Evolutionary conservation across 35 echinoderm and acorn worm species (phyloP).

Genomic region (Apostichopus parvimensis): DNA sequence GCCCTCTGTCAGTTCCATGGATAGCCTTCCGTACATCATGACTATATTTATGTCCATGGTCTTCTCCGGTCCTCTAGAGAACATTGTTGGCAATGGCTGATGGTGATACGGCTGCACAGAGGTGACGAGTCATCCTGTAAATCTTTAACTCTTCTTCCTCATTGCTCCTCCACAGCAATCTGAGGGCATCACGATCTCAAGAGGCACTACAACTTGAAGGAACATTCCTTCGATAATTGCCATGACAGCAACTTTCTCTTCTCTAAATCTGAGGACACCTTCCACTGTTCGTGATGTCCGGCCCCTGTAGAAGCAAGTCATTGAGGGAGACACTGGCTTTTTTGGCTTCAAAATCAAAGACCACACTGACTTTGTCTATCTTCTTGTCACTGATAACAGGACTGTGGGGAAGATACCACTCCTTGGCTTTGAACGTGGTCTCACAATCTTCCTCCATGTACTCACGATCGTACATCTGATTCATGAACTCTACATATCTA

Average conservation of each 20-base stretch:
- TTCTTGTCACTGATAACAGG: neutral
- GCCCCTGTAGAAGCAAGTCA: conserved; percentile 54
- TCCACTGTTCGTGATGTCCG: conserved; percentile 38
- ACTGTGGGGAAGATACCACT: neutral
- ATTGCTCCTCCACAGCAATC: no score
- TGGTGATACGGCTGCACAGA: neutral
- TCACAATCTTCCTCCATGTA: neutral
- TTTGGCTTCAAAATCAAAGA: conserved; percentile 18
- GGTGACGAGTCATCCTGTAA: no score
- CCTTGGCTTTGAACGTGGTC: neutral
- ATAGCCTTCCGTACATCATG: conserved; percentile 21
- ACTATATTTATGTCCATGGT: conserved; percentile 26
- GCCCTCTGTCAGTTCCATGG: neutral
- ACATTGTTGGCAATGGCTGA: conserved; percentile 39
- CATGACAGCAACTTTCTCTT: no score
- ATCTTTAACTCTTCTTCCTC: no score
- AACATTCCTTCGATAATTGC: no score
- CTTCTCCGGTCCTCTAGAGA: neutral
- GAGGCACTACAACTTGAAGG: no score
- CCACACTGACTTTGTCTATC: conserved; percentile 22
- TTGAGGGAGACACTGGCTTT: conserved; percentile 5
- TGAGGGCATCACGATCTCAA: no score
- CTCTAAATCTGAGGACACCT: no score
- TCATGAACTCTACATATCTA: neutral
- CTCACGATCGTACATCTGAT: neutral